phyloP scores from a whole-genome alignment of 2,797 vertebrate genomes.

The Perodicticus potto region DNA sequence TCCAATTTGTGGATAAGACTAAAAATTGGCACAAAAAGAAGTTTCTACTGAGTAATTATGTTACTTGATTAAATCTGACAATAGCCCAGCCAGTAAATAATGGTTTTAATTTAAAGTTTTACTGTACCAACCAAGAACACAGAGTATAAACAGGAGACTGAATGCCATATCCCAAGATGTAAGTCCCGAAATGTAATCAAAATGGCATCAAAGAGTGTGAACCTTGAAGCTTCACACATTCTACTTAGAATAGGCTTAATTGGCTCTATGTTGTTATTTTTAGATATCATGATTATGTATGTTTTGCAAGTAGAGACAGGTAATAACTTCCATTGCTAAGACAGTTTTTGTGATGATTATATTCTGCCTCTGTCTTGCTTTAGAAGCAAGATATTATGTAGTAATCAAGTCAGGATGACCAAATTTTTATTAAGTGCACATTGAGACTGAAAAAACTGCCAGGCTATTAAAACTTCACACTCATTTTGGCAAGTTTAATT shows the following conservation, averaged over 20 bases:
- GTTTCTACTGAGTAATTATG: not conserved
- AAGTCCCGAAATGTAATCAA: slow-evolving; percentile 16
- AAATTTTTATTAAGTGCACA: slow-evolving; percentile 26
- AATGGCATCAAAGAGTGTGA: slow-evolving; percentile 30
- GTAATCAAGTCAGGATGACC: not conserved
- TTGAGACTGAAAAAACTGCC: not conserved
- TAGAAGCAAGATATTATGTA: not conserved
- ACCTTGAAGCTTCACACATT: slow-evolving; percentile 48
- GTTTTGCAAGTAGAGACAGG: slow-evolving; percentile 61
- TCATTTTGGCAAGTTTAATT: slow-evolving; percentile 38
- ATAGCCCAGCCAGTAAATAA: slow-evolving; percentile 41
- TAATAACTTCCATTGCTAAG: slow-evolving; percentile 42
- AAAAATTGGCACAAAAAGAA: slow-evolving; percentile 2
- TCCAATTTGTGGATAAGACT: not conserved
- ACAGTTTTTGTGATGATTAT: slow-evolving; percentile 38
- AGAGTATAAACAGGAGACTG: slow-evolving; percentile 7
- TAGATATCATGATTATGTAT: slow-evolving; percentile 49
- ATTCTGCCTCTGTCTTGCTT: slow-evolving; percentile 5
- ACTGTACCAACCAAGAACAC: not conserved
- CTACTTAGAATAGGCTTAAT: slow-evolving; percentile 66
- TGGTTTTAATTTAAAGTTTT: slow-evolving; percentile 71
- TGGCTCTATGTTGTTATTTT: slow-evolving; percentile 54
- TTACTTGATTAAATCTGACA: slow-evolving; percentile 46
- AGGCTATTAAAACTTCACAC: not conserved
- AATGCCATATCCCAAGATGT: not conserved